These are phyloP conservation scores for Caenorhabditis briggsae DNA, from an alignment of 1,140 invertebrate genomes.

Conservation along the genomic window DNA sequence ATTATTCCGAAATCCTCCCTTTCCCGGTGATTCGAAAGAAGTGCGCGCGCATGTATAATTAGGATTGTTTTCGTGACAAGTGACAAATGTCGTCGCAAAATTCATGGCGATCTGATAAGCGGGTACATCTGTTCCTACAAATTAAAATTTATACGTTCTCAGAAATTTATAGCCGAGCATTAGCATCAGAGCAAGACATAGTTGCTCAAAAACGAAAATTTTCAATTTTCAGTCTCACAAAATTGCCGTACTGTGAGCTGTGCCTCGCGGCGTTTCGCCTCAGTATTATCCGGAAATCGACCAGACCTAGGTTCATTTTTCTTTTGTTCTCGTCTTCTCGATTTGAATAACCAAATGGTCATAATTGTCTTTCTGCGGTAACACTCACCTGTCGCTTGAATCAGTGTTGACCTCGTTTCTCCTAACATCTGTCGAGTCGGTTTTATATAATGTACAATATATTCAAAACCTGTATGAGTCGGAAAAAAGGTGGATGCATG, in stretches of 20 bases:
- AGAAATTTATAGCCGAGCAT: background rate
- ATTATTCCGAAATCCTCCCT: background rate
- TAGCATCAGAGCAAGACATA: background rate
- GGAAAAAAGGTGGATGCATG: no score
- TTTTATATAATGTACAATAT: background rate
- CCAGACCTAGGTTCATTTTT: background rate
- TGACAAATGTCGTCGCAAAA: background rate
- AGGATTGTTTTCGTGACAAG: conserved; percentile 51
- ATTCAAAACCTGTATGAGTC: conserved; percentile 16
- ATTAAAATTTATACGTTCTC: background rate
- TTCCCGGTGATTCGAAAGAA: background rate
- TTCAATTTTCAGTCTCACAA: no score
- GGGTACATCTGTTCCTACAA: conserved; percentile 15
- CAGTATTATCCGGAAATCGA: no score
- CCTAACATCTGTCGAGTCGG: background rate
- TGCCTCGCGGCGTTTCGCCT: no score
- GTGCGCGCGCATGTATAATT: conserved; percentile 46
- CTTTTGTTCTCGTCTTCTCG: background rate
- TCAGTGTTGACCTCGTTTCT: conserved; percentile 17
- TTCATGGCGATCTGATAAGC: no score
- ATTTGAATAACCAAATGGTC: background rate
- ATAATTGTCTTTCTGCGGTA: conserved; percentile 1
- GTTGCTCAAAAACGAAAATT: no score
- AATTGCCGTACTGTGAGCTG: no score
- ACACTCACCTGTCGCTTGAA: background rate